Percentiles rank a stretch among this genome's conserved stretches.
Evolutionary conservation across 1,140 invertebrate genomes (phyloP).

Genomic region (Andricus grossulariae): DNA sequence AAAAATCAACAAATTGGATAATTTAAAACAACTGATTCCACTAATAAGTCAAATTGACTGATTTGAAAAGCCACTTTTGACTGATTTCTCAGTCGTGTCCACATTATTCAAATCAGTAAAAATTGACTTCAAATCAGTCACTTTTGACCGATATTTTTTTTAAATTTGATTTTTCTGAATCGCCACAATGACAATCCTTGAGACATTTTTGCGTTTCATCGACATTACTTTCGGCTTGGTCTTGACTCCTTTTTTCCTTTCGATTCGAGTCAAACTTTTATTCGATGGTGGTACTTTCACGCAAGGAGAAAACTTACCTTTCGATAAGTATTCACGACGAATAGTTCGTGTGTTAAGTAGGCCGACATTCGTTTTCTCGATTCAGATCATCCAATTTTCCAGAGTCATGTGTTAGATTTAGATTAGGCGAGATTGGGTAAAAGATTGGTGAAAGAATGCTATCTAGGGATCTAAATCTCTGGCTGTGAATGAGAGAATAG

Average conservation of each 20-base stretch:
- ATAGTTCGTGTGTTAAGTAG: conserved; percentile 66
- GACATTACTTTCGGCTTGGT: conserved; percentile 46
- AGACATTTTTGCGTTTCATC: conserved; percentile 49
- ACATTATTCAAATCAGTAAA: too few relatives aligned
- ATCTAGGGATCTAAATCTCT: too few relatives aligned
- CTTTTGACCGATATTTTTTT: too few relatives aligned
- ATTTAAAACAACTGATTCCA: too few relatives aligned
- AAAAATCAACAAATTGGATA: too few relatives aligned
- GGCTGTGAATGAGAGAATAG: too few relatives aligned
- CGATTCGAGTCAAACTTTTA: conserved; percentile 53
- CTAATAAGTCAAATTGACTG: too few relatives aligned
- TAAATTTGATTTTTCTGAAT: too few relatives aligned
- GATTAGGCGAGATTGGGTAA: conserved; percentile 38
- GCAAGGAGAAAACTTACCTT: conserved; percentile 65
- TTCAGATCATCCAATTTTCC: conserved; percentile 54
- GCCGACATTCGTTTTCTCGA: conserved; percentile 59
- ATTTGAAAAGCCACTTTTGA: too few relatives aligned
- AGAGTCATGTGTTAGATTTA: conserved; percentile 42
- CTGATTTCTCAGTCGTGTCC: too few relatives aligned
- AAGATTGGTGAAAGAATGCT: background rate
- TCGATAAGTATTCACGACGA: conserved; percentile 70
- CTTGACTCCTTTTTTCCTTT: conserved; percentile 49
- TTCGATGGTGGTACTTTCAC: conserved; percentile 64
- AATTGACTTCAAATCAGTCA: too few relatives aligned
- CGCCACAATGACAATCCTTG: background rate